These are phyloP conservation scores for Oreocharis arfaki DNA, from an alignment of 2,113 vertebrate genomes.

Conservation along the genomic window DNA sequence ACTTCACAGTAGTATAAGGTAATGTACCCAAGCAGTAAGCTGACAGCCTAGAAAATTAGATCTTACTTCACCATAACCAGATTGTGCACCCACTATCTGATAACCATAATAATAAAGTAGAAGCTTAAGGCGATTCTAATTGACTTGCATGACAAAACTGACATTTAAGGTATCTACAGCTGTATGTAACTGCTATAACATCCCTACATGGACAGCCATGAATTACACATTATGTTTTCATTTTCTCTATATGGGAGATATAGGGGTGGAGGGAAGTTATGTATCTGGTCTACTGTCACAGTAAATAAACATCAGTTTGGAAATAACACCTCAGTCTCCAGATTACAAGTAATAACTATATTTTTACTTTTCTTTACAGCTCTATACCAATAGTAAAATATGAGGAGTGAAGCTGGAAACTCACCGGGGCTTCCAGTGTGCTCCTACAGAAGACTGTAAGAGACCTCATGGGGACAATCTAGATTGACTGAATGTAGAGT, in stretches of 20 bases:
- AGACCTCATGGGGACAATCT: not conserved
- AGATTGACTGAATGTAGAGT: not conserved
- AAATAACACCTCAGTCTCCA: not conserved
- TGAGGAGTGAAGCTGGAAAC: not conserved
- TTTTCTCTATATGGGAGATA: not conserved
- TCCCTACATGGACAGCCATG: not conserved
- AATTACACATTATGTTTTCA: not conserved
- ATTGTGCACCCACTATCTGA: not conserved
- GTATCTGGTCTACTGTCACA: not conserved
- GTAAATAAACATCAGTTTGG: not conserved
- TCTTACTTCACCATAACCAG: not conserved
- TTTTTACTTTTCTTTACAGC: not conserved
- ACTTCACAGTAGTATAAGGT: not conserved
- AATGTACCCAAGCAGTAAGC: not conserved
- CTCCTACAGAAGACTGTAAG: not conserved
- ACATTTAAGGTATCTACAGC: not conserved
- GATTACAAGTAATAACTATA: not conserved
- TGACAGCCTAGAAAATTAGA: slow-evolving; percentile 7
- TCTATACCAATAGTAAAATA: not conserved
- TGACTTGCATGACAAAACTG: not conserved
- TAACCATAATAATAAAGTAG: not conserved
- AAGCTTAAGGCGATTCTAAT: not conserved
- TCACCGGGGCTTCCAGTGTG: not conserved
- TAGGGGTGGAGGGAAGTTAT: not conserved
- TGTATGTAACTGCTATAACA: not conserved